A percentile compares a stretch with the other conserved stretches of the same genome.
Conservation (phyloP, 2,888 invertebrate species). For the Thymelicus lineola region DNA sequence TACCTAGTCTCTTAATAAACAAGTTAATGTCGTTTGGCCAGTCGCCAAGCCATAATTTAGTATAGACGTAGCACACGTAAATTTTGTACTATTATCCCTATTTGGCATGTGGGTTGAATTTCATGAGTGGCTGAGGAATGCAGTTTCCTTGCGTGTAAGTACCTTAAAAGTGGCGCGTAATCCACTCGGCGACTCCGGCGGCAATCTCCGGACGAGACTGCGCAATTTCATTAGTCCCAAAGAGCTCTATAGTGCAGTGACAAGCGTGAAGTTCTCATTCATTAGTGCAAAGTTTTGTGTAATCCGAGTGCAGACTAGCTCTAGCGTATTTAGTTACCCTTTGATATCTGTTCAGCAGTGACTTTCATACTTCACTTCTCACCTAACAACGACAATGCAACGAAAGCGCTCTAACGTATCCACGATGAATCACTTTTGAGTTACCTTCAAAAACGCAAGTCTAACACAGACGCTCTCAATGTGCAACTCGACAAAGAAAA, state of each 20-base stretch:
- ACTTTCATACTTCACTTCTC: constrained; percentile 1
- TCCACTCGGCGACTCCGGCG: constrained; percentile 13
- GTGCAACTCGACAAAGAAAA: constrained; percentile 7
- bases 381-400: neutral
- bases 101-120: constrained; percentile 31
- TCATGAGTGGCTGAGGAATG: neutral
- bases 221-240: constrained; percentile 72
- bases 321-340: constrained; percentile 39
- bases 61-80: constrained; percentile 69
- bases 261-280: constrained; percentile 66
- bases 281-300: constrained; percentile 65
- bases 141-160: constrained; percentile 3
- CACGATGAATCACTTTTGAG: neutral
- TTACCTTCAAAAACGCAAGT: constrained; percentile 4
- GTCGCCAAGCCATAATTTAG: constrained; percentile 73
- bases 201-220: constrained; percentile 20
- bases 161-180: constrained; percentile 24
- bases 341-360: constrained; percentile 6
- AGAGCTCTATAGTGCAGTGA: constrained; percentile 59
- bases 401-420: neutral
- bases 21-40: constrained; percentile 64
- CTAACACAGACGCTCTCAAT: constrained; percentile 3
- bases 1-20: constrained; percentile 54
- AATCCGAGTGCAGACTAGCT: constrained; percentile 50
- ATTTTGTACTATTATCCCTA: constrained; percentile 53